Evolutionary conservation across 2,888 invertebrate species (phyloP).

Genomic region (Notodonta ziczac): DNA sequence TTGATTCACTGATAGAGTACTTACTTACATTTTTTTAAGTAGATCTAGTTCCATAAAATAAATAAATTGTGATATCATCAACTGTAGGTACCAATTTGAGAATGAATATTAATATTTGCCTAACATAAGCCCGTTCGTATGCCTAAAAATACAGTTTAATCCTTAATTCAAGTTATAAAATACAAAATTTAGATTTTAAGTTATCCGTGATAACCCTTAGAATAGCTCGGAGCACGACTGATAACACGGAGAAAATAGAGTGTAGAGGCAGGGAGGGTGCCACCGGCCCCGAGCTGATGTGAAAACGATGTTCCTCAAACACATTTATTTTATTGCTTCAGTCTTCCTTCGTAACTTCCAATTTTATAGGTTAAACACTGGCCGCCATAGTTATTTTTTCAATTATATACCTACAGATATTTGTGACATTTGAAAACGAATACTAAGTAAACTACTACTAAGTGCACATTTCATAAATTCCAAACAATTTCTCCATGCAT

Average conservation of each 20-base stretch:
- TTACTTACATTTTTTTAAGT: too few relatives aligned
- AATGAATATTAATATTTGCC: too few relatives aligned
- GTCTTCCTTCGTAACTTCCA: slow-evolving; percentile 42
- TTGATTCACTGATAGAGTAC: too few relatives aligned
- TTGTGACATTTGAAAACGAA: slow-evolving; percentile 25
- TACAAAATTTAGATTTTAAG: neutral
- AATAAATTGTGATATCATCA: too few relatives aligned
- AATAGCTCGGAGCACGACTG: slow-evolving; percentile 19
- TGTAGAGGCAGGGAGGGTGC: slow-evolving; percentile 16
- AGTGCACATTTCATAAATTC: too few relatives aligned
- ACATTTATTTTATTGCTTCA: slow-evolving; percentile 57
- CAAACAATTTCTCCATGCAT: neutral
- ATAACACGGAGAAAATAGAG: slow-evolving; percentile 31
- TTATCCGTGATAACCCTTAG: slow-evolving; percentile 17
- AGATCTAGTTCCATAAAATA: too few relatives aligned
- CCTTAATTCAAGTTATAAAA: too few relatives aligned
- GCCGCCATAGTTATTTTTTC: slow-evolving; percentile 15
- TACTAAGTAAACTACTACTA: too few relatives aligned
- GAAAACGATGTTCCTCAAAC: slow-evolving; percentile 60
- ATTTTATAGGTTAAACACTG: slow-evolving; percentile 31
- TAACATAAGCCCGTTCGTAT: too few relatives aligned
- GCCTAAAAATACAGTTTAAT: too few relatives aligned
- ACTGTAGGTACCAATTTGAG: too few relatives aligned
- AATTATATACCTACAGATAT: slow-evolving; percentile 35
- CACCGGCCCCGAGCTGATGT: slow-evolving; percentile 43